Base-by-base conservation (phyloP, 2,113 vertebrate genomes). In the Nycticryphes semicollaris region DNA sequence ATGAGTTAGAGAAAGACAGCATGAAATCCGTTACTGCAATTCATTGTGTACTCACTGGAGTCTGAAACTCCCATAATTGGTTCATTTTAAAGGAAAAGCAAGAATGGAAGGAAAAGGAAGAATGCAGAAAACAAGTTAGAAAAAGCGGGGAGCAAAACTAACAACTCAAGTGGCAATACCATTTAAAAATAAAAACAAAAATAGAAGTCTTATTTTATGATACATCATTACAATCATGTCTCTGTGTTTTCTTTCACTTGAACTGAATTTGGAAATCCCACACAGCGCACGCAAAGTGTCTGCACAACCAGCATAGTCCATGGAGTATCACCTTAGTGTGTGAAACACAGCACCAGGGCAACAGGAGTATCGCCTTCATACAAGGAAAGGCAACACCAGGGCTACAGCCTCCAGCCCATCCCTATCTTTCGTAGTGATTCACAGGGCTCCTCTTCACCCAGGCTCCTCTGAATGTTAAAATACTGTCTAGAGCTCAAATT, bases 261-360 rank as follows among this genome's bases (percentile, higher is more conserved):
- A 87, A 50, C 8, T 3, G 19, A 56, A 56, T 79, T 43, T 68
- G 75, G 63, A 76, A 66, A 66, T 31, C 27, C 43, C 66, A 51
- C 35, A 24, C 0, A 1, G 27, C 0, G 2, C 43, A 51, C 22
- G 53, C 20, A 67, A 80, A 70, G 4, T 2, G n/a, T 21, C n/a
- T 39, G 57, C 37, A 41, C 30, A 47, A 35, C 31, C 17, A 37
- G 78, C 47, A 76, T 0, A 24, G 33, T 31, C 60, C 0, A 0
- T 37, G 53, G 33, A 69, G 66, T 75, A 82, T 95, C 89, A 84
- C 30, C 66, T 89, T 27, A 70, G 53, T 35, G 18, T 7, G 39
- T 31, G 86, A 92, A 81, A 89, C 69, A 60, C 35, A 57, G 84
- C 89, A 89, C 81, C 89, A 56, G 93, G 27, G 35, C 91, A 94